Percentiles rank a stretch among this genome's conserved stretches.
Evolutionary conservation across 2,797 vertebrate genomes (phyloP).

Genomic region (Hemibagrus guttatus): DNA sequence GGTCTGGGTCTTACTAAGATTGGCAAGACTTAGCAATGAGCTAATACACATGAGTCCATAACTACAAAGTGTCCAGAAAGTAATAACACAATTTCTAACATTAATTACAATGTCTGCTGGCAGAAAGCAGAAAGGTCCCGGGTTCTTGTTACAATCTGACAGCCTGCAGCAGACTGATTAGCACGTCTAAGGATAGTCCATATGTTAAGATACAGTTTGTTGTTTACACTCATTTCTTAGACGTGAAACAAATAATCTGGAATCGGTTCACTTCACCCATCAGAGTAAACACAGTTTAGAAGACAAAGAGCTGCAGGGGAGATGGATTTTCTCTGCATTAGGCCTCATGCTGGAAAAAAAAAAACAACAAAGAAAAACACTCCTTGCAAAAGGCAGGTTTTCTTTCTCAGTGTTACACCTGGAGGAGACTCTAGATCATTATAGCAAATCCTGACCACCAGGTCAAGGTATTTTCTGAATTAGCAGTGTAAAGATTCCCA

Average conservation of each 20-base stretch:
- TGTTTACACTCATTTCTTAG: conserved; percentile 15
- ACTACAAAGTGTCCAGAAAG: neutral
- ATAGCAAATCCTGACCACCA: neutral
- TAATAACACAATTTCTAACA: neutral
- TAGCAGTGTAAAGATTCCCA: neutral
- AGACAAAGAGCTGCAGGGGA: conserved; percentile 9
- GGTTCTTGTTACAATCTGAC: neutral
- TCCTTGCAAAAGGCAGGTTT: neutral
- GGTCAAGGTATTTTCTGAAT: neutral
- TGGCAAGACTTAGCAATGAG: neutral
- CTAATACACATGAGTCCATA: neutral
- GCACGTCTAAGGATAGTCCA: neutral
- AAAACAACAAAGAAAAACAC: neutral
- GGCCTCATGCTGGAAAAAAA: neutral
- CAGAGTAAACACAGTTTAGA: conserved; percentile 18
- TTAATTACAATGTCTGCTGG: neutral
- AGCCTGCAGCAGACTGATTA: neutral
- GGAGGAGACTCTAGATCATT: neutral
- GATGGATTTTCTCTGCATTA: neutral
- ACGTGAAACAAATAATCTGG: conserved; percentile 18
- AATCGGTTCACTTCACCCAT: conserved; percentile 24
- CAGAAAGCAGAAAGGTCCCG: neutral
- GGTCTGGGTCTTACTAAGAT: neutral
- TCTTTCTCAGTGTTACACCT: neutral
- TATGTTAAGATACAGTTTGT: neutral